These are phyloP conservation scores for Pelobates fuscus DNA, from an alignment of 2,113 vertebrate species.

Conservation along the genomic window DNA sequence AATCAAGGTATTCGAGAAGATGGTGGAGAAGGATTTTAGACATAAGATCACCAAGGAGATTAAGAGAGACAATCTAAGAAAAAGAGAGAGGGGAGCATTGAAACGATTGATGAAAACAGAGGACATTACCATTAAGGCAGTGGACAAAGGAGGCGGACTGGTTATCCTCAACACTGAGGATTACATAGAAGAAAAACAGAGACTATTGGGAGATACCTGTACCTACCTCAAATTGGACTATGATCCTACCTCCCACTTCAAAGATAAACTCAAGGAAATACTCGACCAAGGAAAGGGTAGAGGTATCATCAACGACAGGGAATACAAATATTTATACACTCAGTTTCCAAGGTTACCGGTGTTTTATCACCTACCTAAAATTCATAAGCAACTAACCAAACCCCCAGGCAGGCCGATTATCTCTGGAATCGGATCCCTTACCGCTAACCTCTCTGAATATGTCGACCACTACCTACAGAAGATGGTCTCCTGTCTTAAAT, in stretches of 20 bases:
- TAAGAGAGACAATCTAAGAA: too few relatives aligned
- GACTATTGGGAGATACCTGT: not conserved
- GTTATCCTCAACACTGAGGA: not conserved
- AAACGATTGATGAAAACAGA: too few relatives aligned
- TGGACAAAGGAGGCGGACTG: not conserved
- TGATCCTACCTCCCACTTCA: not conserved
- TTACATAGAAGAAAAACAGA: not conserved
- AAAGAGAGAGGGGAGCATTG: too few relatives aligned
- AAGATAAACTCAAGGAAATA: not conserved
- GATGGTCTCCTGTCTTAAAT: not conserved
- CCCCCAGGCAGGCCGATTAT: not conserved
- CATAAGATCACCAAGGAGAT: too few relatives aligned
- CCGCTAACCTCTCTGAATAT: not conserved
- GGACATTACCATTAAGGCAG: too few relatives aligned
- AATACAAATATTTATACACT: not conserved
- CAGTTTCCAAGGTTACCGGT: not conserved
- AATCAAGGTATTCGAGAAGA: too few relatives aligned
- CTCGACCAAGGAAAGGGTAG: not conserved
- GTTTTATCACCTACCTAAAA: not conserved
- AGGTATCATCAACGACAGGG: not conserved
- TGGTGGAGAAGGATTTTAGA: too few relatives aligned
- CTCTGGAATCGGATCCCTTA: not conserved
- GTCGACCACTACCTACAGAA: not conserved
- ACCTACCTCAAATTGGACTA: not conserved
- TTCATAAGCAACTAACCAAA: not conserved